Conservation (phyloP, 2,888 invertebrate genomes). For the Lypha dubia region DNA sequence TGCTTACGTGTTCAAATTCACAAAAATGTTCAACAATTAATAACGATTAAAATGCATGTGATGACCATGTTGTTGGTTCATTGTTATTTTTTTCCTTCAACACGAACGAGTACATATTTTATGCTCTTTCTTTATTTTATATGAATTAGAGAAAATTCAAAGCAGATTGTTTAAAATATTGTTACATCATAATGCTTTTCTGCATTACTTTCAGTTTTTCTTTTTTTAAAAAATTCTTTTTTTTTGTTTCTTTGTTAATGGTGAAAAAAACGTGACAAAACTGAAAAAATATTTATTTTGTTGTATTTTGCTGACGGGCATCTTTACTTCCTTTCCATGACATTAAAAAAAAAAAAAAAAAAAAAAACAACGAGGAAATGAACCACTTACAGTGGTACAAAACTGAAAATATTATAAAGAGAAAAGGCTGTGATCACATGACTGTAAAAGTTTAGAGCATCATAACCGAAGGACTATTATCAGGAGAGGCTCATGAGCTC, state of each 20-base stretch:
- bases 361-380: neutral
- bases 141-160: conserved; percentile 21
- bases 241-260: conserved; percentile 18
- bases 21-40: conserved; percentile 59
- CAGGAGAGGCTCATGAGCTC: too few species aligned
- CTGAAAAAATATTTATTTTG: conserved; percentile 46
- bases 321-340: conserved; percentile 39
- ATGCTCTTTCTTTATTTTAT: neutral
- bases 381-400: neutral
- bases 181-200: conserved; percentile 57
- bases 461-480: too few species aligned
- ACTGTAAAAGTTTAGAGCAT: neutral
- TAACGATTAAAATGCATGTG: conserved; percentile 64
- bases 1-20: neutral
- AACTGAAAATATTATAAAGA: neutral
- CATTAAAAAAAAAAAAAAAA: too few species aligned
- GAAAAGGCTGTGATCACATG: neutral
- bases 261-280: conserved; percentile 68
- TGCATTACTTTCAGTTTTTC: conserved; percentile 1
- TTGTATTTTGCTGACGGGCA: conserved; percentile 18
- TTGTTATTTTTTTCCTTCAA: conserved; percentile 12
- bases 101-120: conserved; percentile 14
- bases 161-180: conserved; percentile 50
- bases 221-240: neutral
- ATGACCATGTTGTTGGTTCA: conserved; percentile 47